phyloP scores from a whole-genome alignment of 2,113 vertebrate genomes.

The Sebastes schlegelii region DNA sequence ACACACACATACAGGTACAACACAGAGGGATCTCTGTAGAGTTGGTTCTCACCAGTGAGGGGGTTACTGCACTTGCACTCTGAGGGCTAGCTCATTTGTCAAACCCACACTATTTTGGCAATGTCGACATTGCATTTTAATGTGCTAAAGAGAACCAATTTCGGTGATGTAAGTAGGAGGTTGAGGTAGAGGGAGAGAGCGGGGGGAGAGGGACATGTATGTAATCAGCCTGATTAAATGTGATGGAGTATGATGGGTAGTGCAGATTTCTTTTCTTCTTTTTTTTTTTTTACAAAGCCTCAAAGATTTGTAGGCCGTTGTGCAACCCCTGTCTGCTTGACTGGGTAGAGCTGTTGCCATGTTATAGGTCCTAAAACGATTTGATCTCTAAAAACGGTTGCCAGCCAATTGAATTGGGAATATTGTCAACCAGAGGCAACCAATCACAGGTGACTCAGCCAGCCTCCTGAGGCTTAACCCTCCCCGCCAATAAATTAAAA shows the following conservation, averaged over 20 bases:
- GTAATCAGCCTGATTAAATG: slow-evolving; percentile 74
- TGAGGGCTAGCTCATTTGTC: slow-evolving; percentile 59
- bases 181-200: slow-evolving; percentile 82
- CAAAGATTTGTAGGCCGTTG: slow-evolving; percentile 63
- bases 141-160: slow-evolving; percentile 79
- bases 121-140: slow-evolving; percentile 76
- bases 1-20: slow-evolving; percentile 57
- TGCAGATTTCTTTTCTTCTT: slow-evolving; percentile 63
- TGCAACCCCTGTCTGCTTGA: slow-evolving; percentile 73
- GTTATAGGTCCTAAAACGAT: slow-evolving; percentile 75
- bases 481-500: slow-evolving; percentile 66
- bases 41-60: slow-evolving; percentile 62
- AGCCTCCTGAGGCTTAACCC: slow-evolving; percentile 67
- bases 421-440: slow-evolving; percentile 61
- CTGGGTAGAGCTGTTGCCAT: slow-evolving; percentile 66
- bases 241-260: slow-evolving; percentile 72
- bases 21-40: slow-evolving; percentile 65
- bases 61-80: slow-evolving; percentile 75
- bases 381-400: slow-evolving; percentile 66
- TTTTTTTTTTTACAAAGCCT: slow-evolving; percentile 51
- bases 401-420: slow-evolving; percentile 71
- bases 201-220: slow-evolving; percentile 52
- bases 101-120: slow-evolving; percentile 76
- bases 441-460: slow-evolving; percentile 66
- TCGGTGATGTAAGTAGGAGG: slow-evolving; percentile 63